A percentile compares a stretch with the other conserved stretches of the same genome.
These are phyloP conservation scores for Melangyna quadrimaculata DNA, from an alignment of 2,888 invertebrate species.

Conservation along the genomic window DNA sequence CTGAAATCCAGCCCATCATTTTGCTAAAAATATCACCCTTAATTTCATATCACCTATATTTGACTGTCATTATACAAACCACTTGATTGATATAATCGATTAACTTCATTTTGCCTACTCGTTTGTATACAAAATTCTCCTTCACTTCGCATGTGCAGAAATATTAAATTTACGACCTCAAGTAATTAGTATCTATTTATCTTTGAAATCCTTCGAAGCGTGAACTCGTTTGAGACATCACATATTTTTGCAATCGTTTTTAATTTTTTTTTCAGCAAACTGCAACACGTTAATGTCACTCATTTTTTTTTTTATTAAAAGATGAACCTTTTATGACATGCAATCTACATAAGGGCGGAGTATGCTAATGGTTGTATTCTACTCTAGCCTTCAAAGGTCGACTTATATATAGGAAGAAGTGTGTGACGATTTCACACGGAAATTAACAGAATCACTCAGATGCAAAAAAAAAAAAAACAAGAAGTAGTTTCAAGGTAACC, in stretches of 20 bases:
- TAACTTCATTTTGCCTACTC: conserved; percentile 1
- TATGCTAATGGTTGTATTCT: conserved; percentile 60
- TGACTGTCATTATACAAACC: conserved; percentile 6
- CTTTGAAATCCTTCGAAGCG: conserved; percentile 28
- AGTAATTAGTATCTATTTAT: conserved; percentile 60
- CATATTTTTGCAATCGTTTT: neutral
- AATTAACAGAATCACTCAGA: conserved; percentile 61
- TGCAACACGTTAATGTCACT: conserved; percentile 31
- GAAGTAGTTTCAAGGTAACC: conserved; percentile 18
- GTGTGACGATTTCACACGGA: conserved; percentile 68
- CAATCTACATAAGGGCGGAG: conserved; percentile 51
- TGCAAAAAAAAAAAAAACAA: conserved; percentile 31
- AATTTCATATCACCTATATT: neutral
- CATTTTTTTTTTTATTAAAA: neutral
- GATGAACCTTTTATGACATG: conserved; percentile 56
- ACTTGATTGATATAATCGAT: conserved; percentile 49
- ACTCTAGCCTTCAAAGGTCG: conserved; percentile 18
- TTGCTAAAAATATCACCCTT: neutral
- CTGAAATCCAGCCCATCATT: neutral
- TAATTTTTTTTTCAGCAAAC: neutral
- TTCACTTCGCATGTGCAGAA: conserved; percentile 17
- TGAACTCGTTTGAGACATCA: conserved; percentile 33
- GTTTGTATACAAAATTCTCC: neutral
- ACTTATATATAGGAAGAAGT: neutral
- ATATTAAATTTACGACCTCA: conserved; percentile 38